phyloP scores from a whole-genome alignment of 2,888 invertebrate genomes.

The Papilio gigon region DNA sequence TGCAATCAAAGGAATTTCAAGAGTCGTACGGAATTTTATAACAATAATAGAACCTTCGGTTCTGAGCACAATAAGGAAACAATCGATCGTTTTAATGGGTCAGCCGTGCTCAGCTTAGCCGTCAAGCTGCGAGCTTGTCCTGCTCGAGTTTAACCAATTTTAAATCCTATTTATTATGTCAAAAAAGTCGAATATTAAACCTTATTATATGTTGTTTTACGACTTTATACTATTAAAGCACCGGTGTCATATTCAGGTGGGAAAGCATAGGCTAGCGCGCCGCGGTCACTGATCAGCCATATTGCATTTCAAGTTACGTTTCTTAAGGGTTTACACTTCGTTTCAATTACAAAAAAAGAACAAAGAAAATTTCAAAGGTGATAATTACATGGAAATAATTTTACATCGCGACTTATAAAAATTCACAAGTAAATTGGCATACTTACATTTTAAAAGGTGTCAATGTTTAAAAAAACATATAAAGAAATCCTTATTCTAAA shows the following conservation, averaged over 20 bases:
- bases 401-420: background rate
- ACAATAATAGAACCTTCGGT: slow-evolving; percentile 63
- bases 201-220: slow-evolving; percentile 53
- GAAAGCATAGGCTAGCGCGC: slow-evolving; percentile 80
- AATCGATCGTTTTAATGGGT: slow-evolving; percentile 82
- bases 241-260: slow-evolving; percentile 80
- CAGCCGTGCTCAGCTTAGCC: slow-evolving; percentile 79
- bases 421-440: no score
- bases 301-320: slow-evolving; percentile 75
- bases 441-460: no score
- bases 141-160: slow-evolving; percentile 56
- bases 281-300: slow-evolving; percentile 76
- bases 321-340: slow-evolving; percentile 65
- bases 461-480: background rate
- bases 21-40: slow-evolving; percentile 30
- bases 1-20: slow-evolving; percentile 20
- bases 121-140: slow-evolving; percentile 65
- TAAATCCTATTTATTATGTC: slow-evolving; percentile 62
- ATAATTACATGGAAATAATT: background rate
- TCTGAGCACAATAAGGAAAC: slow-evolving; percentile 78
- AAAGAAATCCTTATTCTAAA: background rate
- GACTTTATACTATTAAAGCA: slow-evolving; percentile 59
- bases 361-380: slow-evolving; percentile 25
- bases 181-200: slow-evolving; percentile 59
- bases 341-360: slow-evolving; percentile 48